Percentiles rank a stretch among this genome's conserved stretches.
Evolutionary conservation across 2,113 vertebrate genomes (phyloP).

Genomic region (Genyomyrus donnyi): DNA sequence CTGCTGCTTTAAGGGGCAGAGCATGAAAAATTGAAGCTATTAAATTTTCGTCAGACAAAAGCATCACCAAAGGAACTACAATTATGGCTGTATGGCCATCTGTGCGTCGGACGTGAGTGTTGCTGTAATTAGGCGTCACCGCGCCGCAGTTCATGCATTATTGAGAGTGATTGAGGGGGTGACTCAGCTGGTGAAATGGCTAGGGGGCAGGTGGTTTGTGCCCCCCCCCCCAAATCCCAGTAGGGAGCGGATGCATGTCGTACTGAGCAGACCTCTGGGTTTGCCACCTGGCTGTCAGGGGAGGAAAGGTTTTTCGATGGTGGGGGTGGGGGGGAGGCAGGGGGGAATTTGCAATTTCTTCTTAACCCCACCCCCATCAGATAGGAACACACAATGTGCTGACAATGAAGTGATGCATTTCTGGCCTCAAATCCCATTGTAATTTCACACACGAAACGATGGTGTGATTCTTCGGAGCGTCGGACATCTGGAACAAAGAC

Average conservation of each 20-base stretch:
- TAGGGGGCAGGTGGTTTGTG: slow-evolving; percentile 7
- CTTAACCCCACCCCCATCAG: not conserved
- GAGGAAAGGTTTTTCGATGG: not conserved
- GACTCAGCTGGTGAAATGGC: slow-evolving; percentile 18
- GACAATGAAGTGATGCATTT: not conserved
- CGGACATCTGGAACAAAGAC: not conserved
- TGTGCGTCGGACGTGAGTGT: not conserved
- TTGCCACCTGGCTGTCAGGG: slow-evolving; percentile 1
- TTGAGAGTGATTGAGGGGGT: not conserved
- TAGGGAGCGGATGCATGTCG: not conserved
- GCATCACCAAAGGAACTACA: not conserved
- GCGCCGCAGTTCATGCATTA: accelerated
- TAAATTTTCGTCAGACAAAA: not conserved
- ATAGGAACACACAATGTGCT: not conserved
- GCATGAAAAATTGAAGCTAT: not conserved
- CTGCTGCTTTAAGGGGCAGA: not conserved
- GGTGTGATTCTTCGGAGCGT: not conserved
- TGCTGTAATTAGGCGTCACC: accelerated
- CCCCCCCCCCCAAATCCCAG: not conserved
- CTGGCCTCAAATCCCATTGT: not conserved
- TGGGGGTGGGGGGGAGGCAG: too few relatives aligned
- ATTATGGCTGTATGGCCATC: not conserved
- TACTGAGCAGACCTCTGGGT: not conserved
- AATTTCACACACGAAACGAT: not conserved
- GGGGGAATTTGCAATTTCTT: not conserved